Conservation (phyloP, 2,888 invertebrate species). For the Lepetodrilus schrolli region DNA sequence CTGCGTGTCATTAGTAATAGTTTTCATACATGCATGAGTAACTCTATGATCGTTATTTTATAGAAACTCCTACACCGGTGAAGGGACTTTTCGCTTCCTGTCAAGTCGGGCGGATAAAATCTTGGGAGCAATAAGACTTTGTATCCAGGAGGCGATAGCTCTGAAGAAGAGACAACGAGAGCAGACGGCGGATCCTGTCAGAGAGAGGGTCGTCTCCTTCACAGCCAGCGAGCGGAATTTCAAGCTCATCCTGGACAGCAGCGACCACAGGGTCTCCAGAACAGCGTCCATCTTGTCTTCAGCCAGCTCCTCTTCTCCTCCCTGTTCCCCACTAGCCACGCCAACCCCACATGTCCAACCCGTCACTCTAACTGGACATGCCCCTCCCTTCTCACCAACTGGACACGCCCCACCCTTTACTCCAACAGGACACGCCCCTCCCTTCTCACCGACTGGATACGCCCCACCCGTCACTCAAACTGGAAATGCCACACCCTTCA, state of each 20-base stretch:
- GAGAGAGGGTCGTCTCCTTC: conserved; percentile 2
- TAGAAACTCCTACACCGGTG: conserved; percentile 56
- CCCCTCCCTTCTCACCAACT: neutral
- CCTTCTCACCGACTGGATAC: neutral
- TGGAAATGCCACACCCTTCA: neutral
- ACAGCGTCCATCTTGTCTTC: conserved; percentile 13
- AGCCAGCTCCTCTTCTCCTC: neutral
- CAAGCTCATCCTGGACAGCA: conserved; percentile 23
- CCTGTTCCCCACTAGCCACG: conserved; percentile 30
- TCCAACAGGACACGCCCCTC: neutral
- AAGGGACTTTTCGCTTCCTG: conserved; percentile 52
- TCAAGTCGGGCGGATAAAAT: conserved; percentile 45
- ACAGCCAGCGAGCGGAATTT: neutral
- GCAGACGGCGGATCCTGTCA: neutral
- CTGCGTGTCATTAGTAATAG: too few relatives aligned
- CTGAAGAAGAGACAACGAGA: conserved; percentile 32
- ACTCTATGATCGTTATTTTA: conserved; percentile 37
- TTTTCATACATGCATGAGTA: too few relatives aligned
- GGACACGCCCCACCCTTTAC: neutral
- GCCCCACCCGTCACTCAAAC: neutral
- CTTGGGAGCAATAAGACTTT: conserved; percentile 47
- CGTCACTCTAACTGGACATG: neutral
- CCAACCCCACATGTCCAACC: too few relatives aligned
- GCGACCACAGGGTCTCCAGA: neutral
- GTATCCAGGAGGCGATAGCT: conserved; percentile 49